Base-by-base conservation (phyloP, 2,113 vertebrate species). In the Struthidea cinerea region DNA sequence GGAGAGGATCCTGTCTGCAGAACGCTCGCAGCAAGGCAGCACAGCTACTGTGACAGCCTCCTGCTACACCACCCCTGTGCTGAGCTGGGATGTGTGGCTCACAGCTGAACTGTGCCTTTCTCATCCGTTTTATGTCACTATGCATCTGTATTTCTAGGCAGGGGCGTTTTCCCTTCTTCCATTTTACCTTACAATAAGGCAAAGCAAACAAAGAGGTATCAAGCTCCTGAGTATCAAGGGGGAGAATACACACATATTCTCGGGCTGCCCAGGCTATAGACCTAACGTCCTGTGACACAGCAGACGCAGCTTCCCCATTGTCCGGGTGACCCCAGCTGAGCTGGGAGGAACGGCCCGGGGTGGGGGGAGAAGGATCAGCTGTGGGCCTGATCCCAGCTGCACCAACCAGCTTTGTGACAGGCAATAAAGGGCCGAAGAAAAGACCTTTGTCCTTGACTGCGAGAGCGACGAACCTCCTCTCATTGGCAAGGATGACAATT, bases 311-410 rank as follows among this genome's bases (percentile, higher is more conserved):
- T 59, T 49, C 47, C 57, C 88, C 22, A 95, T 96, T 97, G 95
- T 97, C 79, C 3, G 0, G 65, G 84, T 69, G 75, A 67, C 90
- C 88, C 96, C 96, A 95, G 96, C 97, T 96, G 97, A 96, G 96
- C 91, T 23, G 84, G 64, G 56, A 86, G 95, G 90, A 94, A 94
- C 82, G 61, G 94, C 90, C 82, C 55, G 60, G 84, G 87, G 59
- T 60, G 47, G n/a, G n/a, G 68, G 70, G 78, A 64, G 70, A 39
- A 77, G 96, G 70, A 96, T 93, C 97, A 96, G 95, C 97, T 97
- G 92, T 88, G 96, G 97, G 92, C 92, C 93, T 97, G 95, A 97
- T 97, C 97, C 96, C 97, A 97, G 97, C 96, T 97, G 97, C 94
- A 84, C 94, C 86, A 93, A 85, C 94, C 64, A 94, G 83, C 97